Base-by-base conservation (phyloP, 1,140 invertebrate species). In the Andrena cerasifolii region DNA sequence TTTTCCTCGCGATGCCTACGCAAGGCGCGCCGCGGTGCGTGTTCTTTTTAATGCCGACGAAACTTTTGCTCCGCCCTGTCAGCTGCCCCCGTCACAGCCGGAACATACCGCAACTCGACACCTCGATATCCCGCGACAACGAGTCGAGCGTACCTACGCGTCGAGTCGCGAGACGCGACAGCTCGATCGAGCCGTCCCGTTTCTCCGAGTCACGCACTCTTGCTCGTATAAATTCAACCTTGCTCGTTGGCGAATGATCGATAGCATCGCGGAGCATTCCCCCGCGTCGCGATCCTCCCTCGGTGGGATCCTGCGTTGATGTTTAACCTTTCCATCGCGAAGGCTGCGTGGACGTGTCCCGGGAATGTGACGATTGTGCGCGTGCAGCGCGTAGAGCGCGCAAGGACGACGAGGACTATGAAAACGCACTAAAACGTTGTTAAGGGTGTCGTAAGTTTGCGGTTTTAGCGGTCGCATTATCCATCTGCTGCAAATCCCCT, bases 1-100 rank as follows among this genome's bases (percentile, higher is more conserved):
- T 82, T 82, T 82, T 82, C 67, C 40, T 28, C 40, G 40, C 40
- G 43, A 21, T 7, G 47, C 31, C 8, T n/a, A 12, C 31, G 36
- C 12, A 43, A 45, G 47, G 24, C 21, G 12, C 40, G 21, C 33
- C 40, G 33, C 28, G 10, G 36, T 36, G 26, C 45, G 28, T 45
- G 21, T 24, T 54, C 65, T 43, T 31, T 33, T 36, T 40, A 12
- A 8, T 18, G 24, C 7, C 36, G 10, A 14, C 3, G 54, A 26
- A 18, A 43, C n/a, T 47, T 14, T 31, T 24, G 28, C 3, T 18
- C 3, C 54, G 24, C 2, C 24, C 12, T n/a, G 47, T 18, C 6
- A n/a, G 47, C 21, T 26, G 3, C 24, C 6, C 51, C 10, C 21
- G 51, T n/a, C n/a, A n/a, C n/a, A n/a, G n/a, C n/a, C n/a, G n/a